phyloP scores from a whole-genome alignment of 1,140 invertebrate genomes.

The Hesperophylax magnus region DNA sequence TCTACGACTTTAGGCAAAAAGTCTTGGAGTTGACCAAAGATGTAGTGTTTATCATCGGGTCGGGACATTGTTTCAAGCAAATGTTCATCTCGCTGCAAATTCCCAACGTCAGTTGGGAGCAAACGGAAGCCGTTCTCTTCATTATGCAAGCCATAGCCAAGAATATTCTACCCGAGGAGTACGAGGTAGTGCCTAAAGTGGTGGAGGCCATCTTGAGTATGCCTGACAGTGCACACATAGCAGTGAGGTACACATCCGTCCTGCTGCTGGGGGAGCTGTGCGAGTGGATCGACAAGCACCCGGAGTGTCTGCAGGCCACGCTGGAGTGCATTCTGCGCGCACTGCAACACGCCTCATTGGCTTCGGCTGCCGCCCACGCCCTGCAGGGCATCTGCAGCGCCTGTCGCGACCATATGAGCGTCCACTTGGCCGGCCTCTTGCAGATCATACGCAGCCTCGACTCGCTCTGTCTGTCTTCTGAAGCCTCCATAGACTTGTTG shows the following conservation, averaged over 20 bases:
- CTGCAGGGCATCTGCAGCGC: slow-evolving; percentile 82
- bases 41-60: slow-evolving; percentile 97
- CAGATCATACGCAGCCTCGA: slow-evolving; percentile 86
- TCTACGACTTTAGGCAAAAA: slow-evolving; percentile 88
- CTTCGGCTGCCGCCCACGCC: slow-evolving; percentile 83
- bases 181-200: slow-evolving; percentile 92
- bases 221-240: slow-evolving; percentile 87
- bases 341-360: slow-evolving; percentile 79
- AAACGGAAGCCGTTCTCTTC: slow-evolving; percentile 94
- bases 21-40: slow-evolving; percentile 96
- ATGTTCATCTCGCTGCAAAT: slow-evolving; percentile 85
- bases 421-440: slow-evolving; percentile 86
- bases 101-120: slow-evolving; percentile 87
- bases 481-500: slow-evolving; percentile 86
- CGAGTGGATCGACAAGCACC: slow-evolving; percentile 95
- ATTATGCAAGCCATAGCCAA: slow-evolving; percentile 96
- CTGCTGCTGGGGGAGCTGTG: slow-evolving; percentile 92
- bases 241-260: slow-evolving; percentile 91
- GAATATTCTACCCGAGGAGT: slow-evolving; percentile 94
- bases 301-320: slow-evolving; percentile 83
- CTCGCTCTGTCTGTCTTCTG: slow-evolving; percentile 83
- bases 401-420: slow-evolving; percentile 85
- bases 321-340: slow-evolving; percentile 85
- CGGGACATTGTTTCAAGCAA: slow-evolving; percentile 91
- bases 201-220: slow-evolving; percentile 91